Percentiles rank a stretch among this genome's conserved stretches.
These are phyloP conservation scores for Augochlorella aurata DNA, from an alignment of 2,888 invertebrate species.

Conservation along the genomic window DNA sequence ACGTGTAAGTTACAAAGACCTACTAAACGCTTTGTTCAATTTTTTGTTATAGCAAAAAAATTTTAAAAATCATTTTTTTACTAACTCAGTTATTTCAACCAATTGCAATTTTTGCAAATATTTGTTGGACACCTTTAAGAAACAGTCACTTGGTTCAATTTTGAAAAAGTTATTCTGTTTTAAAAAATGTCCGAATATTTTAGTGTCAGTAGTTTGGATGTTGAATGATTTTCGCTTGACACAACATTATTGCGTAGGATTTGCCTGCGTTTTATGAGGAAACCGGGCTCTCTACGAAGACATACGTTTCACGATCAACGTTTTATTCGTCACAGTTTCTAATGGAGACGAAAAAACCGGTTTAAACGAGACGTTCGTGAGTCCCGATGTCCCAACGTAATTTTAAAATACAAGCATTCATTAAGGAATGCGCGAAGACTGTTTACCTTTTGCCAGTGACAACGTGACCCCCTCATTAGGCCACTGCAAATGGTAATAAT, in stretches of 20 bases:
- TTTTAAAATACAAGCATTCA: conserved; percentile 33
- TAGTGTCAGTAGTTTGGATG: neutral
- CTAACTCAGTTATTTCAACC: too few relatives aligned
- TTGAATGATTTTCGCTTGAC: conserved; percentile 28
- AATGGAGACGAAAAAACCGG: conserved; percentile 43
- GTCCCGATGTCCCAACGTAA: neutral
- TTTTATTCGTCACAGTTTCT: conserved; percentile 48
- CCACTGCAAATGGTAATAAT: conserved; percentile 44
- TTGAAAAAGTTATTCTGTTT: too few relatives aligned
- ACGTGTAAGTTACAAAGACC: too few relatives aligned
- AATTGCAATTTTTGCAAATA: too few relatives aligned
- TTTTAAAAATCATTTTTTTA: too few relatives aligned
- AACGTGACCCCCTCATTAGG: conserved; percentile 34
- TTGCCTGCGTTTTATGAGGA: conserved; percentile 28
- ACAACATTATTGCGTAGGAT: conserved; percentile 22
- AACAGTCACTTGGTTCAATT: too few relatives aligned
- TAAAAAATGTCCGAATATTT: too few relatives aligned
- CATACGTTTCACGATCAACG: neutral
- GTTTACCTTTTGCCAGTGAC: conserved; percentile 24
- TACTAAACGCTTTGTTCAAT: too few relatives aligned
- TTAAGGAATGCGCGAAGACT: conserved; percentile 11
- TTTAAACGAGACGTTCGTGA: conserved; percentile 12
- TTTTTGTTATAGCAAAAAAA: too few relatives aligned
- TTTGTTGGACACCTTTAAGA: too few relatives aligned
- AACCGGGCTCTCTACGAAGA: neutral